Conservation (phyloP, 2,113 vertebrate species). For the Eulemur rufifrons region DNA sequence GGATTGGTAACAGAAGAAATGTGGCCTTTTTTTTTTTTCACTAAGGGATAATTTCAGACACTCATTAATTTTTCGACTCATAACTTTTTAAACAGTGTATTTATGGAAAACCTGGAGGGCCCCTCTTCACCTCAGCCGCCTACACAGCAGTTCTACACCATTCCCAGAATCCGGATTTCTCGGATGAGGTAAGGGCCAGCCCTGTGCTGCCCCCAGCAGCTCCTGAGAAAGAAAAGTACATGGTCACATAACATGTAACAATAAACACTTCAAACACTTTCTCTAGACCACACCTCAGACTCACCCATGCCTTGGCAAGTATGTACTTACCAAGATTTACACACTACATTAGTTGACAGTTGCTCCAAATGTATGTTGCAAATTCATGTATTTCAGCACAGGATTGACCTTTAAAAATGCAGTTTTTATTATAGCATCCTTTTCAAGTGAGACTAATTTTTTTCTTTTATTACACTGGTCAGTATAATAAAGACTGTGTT, state of each 20-base stretch:
- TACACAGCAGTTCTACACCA: constrained; percentile 95
- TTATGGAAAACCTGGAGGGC: constrained; percentile 96
- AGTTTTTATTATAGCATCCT: neutral
- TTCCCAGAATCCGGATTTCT: constrained; percentile 98
- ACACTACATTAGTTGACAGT: neutral
- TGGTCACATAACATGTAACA: neutral
- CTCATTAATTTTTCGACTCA: neutral
- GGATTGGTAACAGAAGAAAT: neutral
- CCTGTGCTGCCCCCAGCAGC: neutral
- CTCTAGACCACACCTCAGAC: neutral
- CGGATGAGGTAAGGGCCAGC: constrained; percentile 91
- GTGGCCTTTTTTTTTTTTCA: neutral
- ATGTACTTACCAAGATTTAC: neutral
- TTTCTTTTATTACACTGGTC: neutral
- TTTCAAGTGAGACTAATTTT: neutral
- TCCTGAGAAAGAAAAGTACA: neutral
- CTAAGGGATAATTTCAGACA: neutral
- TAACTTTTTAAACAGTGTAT: constrained; percentile 89
- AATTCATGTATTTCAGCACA: neutral
- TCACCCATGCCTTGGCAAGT: neutral
- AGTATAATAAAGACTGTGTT: neutral
- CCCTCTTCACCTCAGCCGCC: constrained; percentile 91
- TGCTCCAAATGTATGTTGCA: neutral
- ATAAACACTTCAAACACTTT: neutral
- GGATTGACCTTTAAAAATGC: neutral